Conservation (phyloP, 2,113 vertebrate genomes). For the Tragulus kanchil region DNA sequence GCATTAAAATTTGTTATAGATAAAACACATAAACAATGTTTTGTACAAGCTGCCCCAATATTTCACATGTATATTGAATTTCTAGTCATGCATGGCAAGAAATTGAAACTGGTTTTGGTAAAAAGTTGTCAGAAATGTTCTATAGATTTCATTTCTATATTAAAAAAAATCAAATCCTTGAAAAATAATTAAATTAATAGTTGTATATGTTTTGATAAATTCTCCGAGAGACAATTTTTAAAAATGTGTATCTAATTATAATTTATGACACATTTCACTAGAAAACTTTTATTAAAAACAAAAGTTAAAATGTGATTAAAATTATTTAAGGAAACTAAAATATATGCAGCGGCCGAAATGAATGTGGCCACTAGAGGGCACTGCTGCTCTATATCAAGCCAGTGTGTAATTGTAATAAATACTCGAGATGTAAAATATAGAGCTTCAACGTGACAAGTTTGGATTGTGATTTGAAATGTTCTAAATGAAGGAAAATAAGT, state of each 20-base stretch:
- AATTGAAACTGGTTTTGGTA: neutral
- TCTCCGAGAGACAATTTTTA: neutral
- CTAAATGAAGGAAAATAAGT: slow-evolving; percentile 42
- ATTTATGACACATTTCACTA: slow-evolving; percentile 10
- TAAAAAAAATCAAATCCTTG: neutral
- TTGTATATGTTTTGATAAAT: neutral
- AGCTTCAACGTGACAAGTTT: neutral
- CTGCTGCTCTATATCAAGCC: slow-evolving; percentile 44
- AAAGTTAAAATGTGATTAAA: neutral
- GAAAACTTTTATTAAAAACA: neutral
- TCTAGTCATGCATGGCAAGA: neutral
- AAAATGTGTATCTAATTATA: neutral
- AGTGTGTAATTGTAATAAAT: neutral
- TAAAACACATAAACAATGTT: neutral
- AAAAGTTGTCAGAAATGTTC: neutral
- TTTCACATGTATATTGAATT: neutral
- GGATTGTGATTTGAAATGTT: slow-evolving; percentile 39
- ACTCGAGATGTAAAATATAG: neutral
- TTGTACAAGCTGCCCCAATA: neutral
- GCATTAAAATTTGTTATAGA: neutral
- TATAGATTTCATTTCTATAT: neutral
- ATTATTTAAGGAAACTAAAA: neutral
- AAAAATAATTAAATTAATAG: slow-evolving; percentile 28
- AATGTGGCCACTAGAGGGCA: slow-evolving; percentile 63
- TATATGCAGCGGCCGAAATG: accelerated